A percentile compares a stretch with the other conserved stretches of the same genome.
Evolutionary conservation across 1,140 invertebrate genomes (phyloP).

Genomic region (Drosophila persimilis): DNA sequence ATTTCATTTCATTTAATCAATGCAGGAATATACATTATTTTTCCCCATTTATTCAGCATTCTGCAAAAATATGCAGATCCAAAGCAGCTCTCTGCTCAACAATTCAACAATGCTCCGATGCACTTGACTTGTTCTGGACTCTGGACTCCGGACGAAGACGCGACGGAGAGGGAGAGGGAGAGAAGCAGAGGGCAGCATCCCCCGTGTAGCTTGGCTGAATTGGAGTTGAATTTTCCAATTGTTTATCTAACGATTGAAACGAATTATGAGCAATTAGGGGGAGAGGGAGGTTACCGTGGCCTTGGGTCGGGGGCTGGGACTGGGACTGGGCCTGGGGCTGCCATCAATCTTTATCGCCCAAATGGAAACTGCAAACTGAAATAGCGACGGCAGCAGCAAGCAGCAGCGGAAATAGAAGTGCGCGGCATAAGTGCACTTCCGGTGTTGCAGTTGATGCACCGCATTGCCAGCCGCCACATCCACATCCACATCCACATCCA

Average conservation of each 20-base stretch:
- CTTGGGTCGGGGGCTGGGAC: background rate
- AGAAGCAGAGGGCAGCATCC: background rate
- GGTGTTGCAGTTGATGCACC: slow-evolving; percentile 37
- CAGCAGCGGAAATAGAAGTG: slow-evolving; percentile 73
- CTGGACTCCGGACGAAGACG: no score
- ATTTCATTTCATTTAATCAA: no score
- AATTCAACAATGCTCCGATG: no score
- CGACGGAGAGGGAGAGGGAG: no score
- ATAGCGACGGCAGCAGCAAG: slow-evolving; percentile 64
- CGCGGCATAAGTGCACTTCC: slow-evolving; percentile 78
- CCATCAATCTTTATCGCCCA: slow-evolving; percentile 68
- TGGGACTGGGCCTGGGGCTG: slow-evolving; percentile 5
- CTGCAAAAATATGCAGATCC: no score
- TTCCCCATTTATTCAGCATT: no score
- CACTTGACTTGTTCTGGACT: no score
- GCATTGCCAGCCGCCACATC: slow-evolving; percentile 36
- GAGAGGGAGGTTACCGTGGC: background rate
- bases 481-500: slow-evolving; percentile 34
- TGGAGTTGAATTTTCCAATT: slow-evolving; percentile 6
- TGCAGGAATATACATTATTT: no score
- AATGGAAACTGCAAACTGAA: slow-evolving; percentile 40
- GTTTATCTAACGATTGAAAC: slow-evolving; percentile 24
- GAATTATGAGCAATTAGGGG: slow-evolving; percentile 52
- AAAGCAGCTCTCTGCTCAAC: no score
- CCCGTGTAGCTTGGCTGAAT: background rate